Evolutionary conservation across 2,888 invertebrate species (phyloP), one percentile per base, ranked within the genome.

Genomic region (Nomada flava): DNA sequence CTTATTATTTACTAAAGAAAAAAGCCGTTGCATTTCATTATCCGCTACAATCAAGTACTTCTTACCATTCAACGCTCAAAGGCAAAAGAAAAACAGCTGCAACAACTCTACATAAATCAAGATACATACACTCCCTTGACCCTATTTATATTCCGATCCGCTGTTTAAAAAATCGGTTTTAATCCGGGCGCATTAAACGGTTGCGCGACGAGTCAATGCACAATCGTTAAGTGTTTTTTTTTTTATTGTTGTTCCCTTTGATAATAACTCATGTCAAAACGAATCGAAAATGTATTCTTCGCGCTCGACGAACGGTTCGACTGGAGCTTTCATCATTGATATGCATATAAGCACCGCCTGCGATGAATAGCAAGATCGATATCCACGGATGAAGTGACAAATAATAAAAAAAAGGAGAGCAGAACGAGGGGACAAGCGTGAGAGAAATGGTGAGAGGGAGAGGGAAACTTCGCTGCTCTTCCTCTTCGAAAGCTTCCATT

Each of bases 351-450:
- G 79, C 83, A 79, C 72, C 70, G 73, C 26, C 50, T 26, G 53
- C 77, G 72, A 82, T 82, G 83, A 85, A 86, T 76, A 68, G 77
- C 68, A 76, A 86, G 70, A 86, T 86, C 84, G 83, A 86, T 86
- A 86, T 77, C 78, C 75, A 69, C 68, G 75, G 74, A 52, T 64
- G 78, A 79, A 70, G 71, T 70, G 84, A 84, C 79, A 83, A 85
- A 85, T 83, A 85, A 79, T 79, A 73, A 76, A 71, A 79, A 74
- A 59, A 63, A 50, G 47, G 47, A 2, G 2, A 23, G 11, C 1
- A 18, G 36, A 65, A 20, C 13, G 10, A 11, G 44, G 15, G 10
- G 10, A 20, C 23, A 13, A 47, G 23, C 23, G 29, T 0, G 53
- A 36, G 53, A 5, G 26, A 62, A n/a, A 52, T 18, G 26, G 55